phyloP scores from a whole-genome alignment of 2,113 vertebrate species.

The Laticauda colubrina region DNA sequence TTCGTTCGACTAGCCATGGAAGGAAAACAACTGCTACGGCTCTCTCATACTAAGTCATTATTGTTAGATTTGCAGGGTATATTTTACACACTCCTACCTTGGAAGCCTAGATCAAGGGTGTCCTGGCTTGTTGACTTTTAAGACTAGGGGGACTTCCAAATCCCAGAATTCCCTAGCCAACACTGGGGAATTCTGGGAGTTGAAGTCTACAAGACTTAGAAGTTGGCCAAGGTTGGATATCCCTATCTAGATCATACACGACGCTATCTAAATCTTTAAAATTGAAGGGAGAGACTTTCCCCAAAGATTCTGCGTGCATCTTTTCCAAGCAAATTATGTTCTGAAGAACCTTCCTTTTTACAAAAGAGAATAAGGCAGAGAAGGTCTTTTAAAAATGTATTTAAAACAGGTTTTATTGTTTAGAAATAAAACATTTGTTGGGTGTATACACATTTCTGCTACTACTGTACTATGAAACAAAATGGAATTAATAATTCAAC shows the following conservation, averaged over 20 bases:
- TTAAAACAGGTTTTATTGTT: constrained; percentile 41
- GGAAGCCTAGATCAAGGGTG: neutral
- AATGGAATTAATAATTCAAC: constrained; percentile 28
- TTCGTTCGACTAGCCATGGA: neutral
- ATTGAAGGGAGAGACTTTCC: neutral
- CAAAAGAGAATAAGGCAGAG: constrained; percentile 24
- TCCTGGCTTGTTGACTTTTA: neutral
- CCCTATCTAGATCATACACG: neutral
- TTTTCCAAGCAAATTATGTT: neutral
- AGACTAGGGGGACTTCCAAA: neutral
- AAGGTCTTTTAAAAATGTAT: constrained; percentile 45
- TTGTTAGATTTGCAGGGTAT: neutral
- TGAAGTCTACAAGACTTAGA: neutral
- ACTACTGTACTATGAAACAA: neutral
- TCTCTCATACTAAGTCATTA: too few relatives aligned
- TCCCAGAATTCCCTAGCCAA: neutral
- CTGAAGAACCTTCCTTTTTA: neutral
- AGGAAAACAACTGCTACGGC: neutral
- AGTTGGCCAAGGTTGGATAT: neutral
- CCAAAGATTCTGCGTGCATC: neutral
- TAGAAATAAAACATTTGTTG: constrained; percentile 32
- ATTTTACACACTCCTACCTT: too few relatives aligned
- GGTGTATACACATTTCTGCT: neutral
- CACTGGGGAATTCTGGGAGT: neutral
- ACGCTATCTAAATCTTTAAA: neutral